Base-by-base conservation (phyloP, 2,888 invertebrate genomes). In the Axea sp. region DNA sequence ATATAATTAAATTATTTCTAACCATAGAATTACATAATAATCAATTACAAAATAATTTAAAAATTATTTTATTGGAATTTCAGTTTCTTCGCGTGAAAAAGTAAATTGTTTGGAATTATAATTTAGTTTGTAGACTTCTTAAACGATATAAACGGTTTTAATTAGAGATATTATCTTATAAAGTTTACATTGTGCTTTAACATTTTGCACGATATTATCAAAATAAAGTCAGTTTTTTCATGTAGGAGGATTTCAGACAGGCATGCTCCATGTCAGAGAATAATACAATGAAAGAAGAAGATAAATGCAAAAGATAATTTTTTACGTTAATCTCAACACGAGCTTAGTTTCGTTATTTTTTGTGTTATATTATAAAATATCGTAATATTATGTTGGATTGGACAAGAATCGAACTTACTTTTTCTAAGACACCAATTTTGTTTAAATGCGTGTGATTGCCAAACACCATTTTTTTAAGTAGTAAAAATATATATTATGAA, bases 221-320 rank as follows among this genome's bases (percentile, higher is more conserved):
- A 11, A 31, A 19, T 19, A 3, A 30, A 47, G 47, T 47, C 28
- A 47, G 30, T 47, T 47, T 31, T 47, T 17, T 3, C 30, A 6
- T 41, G 41, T 41, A 24, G 26, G 7, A 45, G 6, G 43, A 45
- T 45, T 45, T 28, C 4, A 45, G 15, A 8, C 8, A 28, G 28
- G 15, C 28, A 45, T 28, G 28, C 15, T 28, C 15, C 15, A 45
- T 28, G 28, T 28, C 28, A 15, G 28, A 45, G 43, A 45, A 45
- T 45, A 45, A 45, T 28, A 15, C 9, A 14, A 28, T 22, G 28
- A 45, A 15, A 9, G 0, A 14, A 12, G 6, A 12, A 41, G 41
- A 41, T 41, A 24, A 41, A 24, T 41, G 24, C 41, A 26, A 22
- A 22, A 33, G 49, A 49, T 33, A 33, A 49, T 49, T 49, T 33